These are phyloP conservation scores for Drosophila ogumai DNA, from an alignment of 1,140 invertebrate species.

Conservation along the genomic window DNA sequence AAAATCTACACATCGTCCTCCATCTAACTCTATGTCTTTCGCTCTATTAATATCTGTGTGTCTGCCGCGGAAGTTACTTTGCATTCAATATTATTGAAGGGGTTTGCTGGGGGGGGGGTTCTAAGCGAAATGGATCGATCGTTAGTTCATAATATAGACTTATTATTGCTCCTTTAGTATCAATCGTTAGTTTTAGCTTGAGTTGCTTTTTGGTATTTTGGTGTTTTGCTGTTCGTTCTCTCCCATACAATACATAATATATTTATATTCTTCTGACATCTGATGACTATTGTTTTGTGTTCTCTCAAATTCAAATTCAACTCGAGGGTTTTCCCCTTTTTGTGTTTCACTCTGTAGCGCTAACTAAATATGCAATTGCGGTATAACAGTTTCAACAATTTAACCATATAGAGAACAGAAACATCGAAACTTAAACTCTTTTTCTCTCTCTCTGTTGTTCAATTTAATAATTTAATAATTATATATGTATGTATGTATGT, in stretches of 20 bases:
- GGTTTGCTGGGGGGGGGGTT: background rate
- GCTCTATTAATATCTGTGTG: constrained; percentile 31
- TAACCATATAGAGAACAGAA: constrained; percentile 34
- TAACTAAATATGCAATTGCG: constrained; percentile 46
- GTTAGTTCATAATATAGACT: constrained; percentile 20
- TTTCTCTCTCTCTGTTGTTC: constrained; percentile 1
- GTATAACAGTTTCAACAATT: constrained; percentile 40
- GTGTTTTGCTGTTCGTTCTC: constrained; percentile 6
- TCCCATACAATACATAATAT: constrained; percentile 5
- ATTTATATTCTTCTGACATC: background rate
- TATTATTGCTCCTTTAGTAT: constrained; percentile 34
- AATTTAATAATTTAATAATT: constrained; percentile 30
- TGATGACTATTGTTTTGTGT: constrained; percentile 12
- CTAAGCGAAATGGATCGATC: constrained; percentile 26
- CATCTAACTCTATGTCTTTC: constrained; percentile 9
- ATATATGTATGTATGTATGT: constrained; percentile 12
- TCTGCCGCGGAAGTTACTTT: constrained; percentile 15
- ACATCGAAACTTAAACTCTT: constrained; percentile 34
- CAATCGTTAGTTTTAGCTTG: constrained; percentile 32
- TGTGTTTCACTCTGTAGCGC: constrained; percentile 23
- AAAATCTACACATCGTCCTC: constrained; percentile 37
- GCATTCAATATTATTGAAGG: constrained; percentile 8
- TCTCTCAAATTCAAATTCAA: constrained; percentile 13
- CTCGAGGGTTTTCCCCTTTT: background rate
- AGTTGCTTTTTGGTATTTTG: constrained; percentile 22